Conservation (phyloP, 1,140 invertebrate species). For the Dreissena polymorpha region DNA sequence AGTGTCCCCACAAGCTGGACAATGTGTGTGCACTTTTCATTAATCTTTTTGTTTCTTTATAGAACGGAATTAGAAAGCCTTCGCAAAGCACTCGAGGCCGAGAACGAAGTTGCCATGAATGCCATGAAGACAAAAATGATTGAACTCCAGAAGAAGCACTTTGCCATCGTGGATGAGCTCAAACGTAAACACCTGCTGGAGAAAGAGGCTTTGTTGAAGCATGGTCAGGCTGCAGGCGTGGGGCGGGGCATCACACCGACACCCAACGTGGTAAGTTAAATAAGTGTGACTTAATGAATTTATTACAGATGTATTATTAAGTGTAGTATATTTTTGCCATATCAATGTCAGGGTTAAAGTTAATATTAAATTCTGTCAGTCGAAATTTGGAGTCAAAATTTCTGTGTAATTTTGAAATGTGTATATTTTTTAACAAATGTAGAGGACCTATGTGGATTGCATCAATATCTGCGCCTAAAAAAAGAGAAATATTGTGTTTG, state of each 20-base stretch:
- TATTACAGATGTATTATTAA: not conserved
- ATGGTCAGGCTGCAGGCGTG: constrained; percentile 48
- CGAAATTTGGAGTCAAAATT: too few relatives aligned
- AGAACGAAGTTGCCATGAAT: constrained; percentile 59
- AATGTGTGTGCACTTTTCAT: too few relatives aligned
- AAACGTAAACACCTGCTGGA: constrained; percentile 60
- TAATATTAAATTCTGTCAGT: too few relatives aligned
- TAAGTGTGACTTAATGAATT: not conserved
- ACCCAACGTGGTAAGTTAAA: constrained; percentile 19
- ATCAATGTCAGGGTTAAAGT: too few relatives aligned
- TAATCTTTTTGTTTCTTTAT: not conserved
- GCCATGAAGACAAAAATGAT: constrained; percentile 62
- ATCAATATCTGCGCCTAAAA: too few relatives aligned
- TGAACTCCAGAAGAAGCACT: constrained; percentile 56
- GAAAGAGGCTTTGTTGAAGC: constrained; percentile 47
- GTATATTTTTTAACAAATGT: too few relatives aligned
- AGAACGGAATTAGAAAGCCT: constrained; percentile 41
- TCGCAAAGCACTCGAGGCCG: constrained; percentile 46
- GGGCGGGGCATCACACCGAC: constrained; percentile 35
- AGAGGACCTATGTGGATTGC: too few relatives aligned
- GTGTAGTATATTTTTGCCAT: too few relatives aligned
- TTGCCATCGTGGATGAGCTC: constrained; percentile 51
- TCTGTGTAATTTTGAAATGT: too few relatives aligned
- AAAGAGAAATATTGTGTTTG: too few relatives aligned
- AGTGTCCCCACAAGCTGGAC: too few relatives aligned